These are phyloP conservation scores for Rhinolophus ferrumequinum DNA, from an alignment of 2,113 vertebrate species.

Conservation along the genomic window DNA sequence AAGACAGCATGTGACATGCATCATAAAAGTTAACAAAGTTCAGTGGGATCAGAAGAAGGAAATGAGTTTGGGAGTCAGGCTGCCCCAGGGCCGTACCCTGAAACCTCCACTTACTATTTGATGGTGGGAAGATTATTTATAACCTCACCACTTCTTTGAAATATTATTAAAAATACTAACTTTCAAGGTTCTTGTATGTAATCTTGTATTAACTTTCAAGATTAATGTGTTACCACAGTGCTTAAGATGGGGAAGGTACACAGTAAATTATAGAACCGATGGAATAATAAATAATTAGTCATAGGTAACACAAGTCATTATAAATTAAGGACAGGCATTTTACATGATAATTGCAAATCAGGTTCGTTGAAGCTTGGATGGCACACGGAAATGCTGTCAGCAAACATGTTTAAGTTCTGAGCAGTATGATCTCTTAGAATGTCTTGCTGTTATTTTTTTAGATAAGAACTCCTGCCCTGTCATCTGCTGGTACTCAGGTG, in stretches of 20 bases:
- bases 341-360: background rate
- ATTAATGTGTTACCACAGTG: background rate
- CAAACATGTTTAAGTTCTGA: background rate
- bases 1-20: background rate
- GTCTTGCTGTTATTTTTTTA: slow-evolving; percentile 30
- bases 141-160: background rate
- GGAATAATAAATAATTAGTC: background rate
- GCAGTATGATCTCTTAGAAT: background rate
- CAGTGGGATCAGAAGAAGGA: background rate
- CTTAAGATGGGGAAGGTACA: background rate
- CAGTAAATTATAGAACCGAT: background rate
- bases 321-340: background rate
- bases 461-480: slow-evolving; percentile 80
- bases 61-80: background rate
- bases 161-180: background rate
- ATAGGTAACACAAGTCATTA: background rate
- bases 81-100: too few relatives aligned
- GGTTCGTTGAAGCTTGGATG: background rate
- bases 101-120: background rate
- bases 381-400: background rate
- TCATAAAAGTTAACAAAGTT: background rate
- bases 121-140: background rate
- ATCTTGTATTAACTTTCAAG: background rate
- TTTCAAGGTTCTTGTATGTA: too few relatives aligned
- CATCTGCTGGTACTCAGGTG: slow-evolving; percentile 64